Evolutionary conservation across 2,797 vertebrate genomes (phyloP).

Genomic region (Stomatorhinus walkeri): DNA sequence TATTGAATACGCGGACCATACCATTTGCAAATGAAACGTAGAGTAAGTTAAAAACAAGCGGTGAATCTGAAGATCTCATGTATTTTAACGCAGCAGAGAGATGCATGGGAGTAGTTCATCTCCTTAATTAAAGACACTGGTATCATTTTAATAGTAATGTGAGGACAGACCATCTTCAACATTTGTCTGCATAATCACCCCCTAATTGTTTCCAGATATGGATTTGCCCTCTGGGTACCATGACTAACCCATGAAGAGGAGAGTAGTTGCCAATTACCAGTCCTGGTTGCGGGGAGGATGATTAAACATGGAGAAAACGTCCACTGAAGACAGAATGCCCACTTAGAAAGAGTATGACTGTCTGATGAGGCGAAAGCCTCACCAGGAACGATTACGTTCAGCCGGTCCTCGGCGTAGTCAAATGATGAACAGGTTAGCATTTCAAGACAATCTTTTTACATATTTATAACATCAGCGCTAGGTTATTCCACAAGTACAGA

Average conservation of each 20-base stretch:
- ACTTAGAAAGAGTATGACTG: constrained; percentile 37
- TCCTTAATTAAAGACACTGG: constrained; percentile 18
- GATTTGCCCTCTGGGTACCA: constrained; percentile 60
- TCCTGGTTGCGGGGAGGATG: constrained; percentile 60
- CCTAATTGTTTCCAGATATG: constrained; percentile 66
- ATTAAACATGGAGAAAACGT: constrained; percentile 51
- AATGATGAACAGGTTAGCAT: constrained; percentile 13
- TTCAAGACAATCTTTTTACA: constrained; percentile 4
- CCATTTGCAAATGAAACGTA: background rate
- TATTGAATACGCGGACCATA: background rate
- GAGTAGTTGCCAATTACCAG: constrained; percentile 65
- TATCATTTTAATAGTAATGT: constrained; percentile 45
- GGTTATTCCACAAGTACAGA: constrained; percentile 8
- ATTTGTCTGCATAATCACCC: constrained; percentile 55
- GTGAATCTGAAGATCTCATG: background rate
- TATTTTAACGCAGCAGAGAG: background rate
- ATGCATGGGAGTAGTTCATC: background rate
- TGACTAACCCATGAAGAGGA: constrained; percentile 46
- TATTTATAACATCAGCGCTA: background rate
- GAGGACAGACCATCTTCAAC: constrained; percentile 28
- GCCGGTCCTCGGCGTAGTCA: background rate
- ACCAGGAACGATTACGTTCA: background rate
- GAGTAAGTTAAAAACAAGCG: background rate
- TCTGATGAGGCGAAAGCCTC: background rate
- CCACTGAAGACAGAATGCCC: constrained; percentile 52